phyloP scores from a whole-genome alignment of 2,888 invertebrate species.

The Cyrtodaria siliqua region DNA sequence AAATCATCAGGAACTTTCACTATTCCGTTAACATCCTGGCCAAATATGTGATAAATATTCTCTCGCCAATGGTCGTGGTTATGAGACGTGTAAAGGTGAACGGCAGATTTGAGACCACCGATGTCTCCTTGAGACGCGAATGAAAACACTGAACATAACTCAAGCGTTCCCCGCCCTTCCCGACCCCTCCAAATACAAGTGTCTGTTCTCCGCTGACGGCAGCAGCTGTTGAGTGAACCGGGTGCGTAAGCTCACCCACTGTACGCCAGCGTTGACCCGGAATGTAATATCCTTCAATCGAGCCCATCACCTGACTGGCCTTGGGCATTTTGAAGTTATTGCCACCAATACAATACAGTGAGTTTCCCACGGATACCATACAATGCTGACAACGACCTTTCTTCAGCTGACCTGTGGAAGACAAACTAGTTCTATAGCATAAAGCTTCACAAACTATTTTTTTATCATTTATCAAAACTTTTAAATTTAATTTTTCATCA shows the following conservation, averaged over 20 bases:
- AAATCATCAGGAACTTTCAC: slow-evolving; percentile 42
- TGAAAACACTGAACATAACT: slow-evolving; percentile 64
- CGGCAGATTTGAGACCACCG: slow-evolving; percentile 51
- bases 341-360: slow-evolving; percentile 63
- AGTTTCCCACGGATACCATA: slow-evolving; percentile 62
- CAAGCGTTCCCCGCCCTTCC: slow-evolving; percentile 29
- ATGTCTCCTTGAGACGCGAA: slow-evolving; percentile 45
- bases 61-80: slow-evolving; percentile 38
- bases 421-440: too few relatives aligned
- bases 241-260: slow-evolving; percentile 55
- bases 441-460: too few relatives aligned
- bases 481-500: too few relatives aligned
- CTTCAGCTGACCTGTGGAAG: slow-evolving; percentile 56
- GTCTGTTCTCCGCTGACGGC: slow-evolving; percentile 60
- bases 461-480: too few relatives aligned
- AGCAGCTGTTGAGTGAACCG: slow-evolving; percentile 56
- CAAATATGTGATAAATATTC: slow-evolving; percentile 40
- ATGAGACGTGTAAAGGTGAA: slow-evolving; percentile 39
- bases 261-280: slow-evolving; percentile 56
- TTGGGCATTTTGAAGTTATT: slow-evolving; percentile 41
- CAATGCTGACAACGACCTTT: slow-evolving; percentile 58
- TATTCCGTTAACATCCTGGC: slow-evolving; percentile 39
- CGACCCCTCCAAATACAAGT: slow-evolving; percentile 59
- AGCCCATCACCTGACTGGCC: slow-evolving; percentile 44
- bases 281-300: slow-evolving; percentile 64